Base-by-base conservation (phyloP, 30 jellyfish, hydroid and myxozoan genomes). In the Phacellophora camtschatica region DNA sequence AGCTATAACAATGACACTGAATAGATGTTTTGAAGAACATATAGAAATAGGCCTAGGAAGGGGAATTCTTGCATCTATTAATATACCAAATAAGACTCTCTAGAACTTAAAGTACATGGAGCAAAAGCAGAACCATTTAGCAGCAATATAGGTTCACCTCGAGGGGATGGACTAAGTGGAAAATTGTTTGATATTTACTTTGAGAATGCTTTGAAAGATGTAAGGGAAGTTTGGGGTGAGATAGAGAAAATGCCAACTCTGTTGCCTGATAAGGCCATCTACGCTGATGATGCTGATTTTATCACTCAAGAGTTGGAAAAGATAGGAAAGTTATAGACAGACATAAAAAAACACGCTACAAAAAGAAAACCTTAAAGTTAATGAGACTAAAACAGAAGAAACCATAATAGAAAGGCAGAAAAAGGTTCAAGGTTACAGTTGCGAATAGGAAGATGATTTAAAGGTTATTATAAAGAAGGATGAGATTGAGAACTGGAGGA, bases 111-210 rank as follows among this genome's bases (percentile, higher is more conserved):
- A n/a, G n/a, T n/a, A n/a, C n/a, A n/a, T n/a, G n/a, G 59, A 48
- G 41, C 77, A 4, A 66, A 79, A 24, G 23, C 8, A 39, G 22
- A 13, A 10, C 15, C 37, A 13, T 12, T 2, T 2, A 43, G 3
- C 11, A 71, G 58, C 41, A 71, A 71, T 53, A 71, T 71, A 41
- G 77, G 85, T 7, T 43, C 58, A 27, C 85, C 85, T 12, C 85
- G 50, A 28, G 36, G 76, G 20, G 85, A 71, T 53, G 85, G 57
- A 25, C 55, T 71, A 35, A 71, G 85, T 71, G 85, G 85, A 4
- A 22, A 22, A 13, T 15, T 45, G 54, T 71, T 71, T 4, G 34
- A 2, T 15, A 48, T 43, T 15, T 71, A 49, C 49, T 71, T 68
- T 48, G 85, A 71, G 31, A 30, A 49, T 18, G 31, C 77, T 8